Base-by-base conservation (phyloP, 2,888 invertebrate species). In the Cryptocephalus primarius region DNA sequence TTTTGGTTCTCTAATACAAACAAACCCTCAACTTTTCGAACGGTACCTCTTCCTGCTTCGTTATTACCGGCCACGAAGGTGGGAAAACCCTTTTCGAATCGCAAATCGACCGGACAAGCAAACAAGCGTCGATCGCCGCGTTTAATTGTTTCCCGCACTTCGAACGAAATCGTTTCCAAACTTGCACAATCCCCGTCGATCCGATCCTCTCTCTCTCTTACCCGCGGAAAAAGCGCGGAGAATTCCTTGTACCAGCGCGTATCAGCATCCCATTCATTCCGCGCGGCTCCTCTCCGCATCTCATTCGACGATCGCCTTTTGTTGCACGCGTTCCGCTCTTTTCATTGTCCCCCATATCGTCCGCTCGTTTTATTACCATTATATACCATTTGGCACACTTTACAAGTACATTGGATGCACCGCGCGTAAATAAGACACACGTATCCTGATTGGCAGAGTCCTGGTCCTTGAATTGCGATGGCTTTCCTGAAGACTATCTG, bases 401-500 rank as follows among this genome's bases (percentile, higher is more conserved):
- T 13, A 11, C 11, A 22, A 41, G 12, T 45, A 9, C 14, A 32
- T 39, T 11, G 22, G 13, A 14, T 38, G 33, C 31, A 11, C 14
- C 36, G 11, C n/a, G 39, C 13, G n/a, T n/a, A n/a, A 13, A 32
- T 3, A 32, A 9, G 33, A 22, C n/a, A 10, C n/a, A 22, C 22
- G 22, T 22, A 22, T 22, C 22, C 22, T 22, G 22, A 22, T 22
- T 6, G 3, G 22, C 8, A 36, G 36, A 32, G 32, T 22, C 9
- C 13, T 14, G 9, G 44, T 44, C 41, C 9, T n/a, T 12, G 40
- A 40, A 34, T 2, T 22, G 22, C 22, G 33, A 50, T 50, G 50
- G 47, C 47, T 32, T 50, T 50, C 43, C 45, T 50, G 22, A 50
- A 43, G 43, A 46, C 49, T 4, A 50, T 47, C 40, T 50, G 50